Evolutionary conservation across 2,113 vertebrate genomes (phyloP), one percentile per base, ranked within the genome.

Genomic region (Saccopteryx leptura): DNA sequence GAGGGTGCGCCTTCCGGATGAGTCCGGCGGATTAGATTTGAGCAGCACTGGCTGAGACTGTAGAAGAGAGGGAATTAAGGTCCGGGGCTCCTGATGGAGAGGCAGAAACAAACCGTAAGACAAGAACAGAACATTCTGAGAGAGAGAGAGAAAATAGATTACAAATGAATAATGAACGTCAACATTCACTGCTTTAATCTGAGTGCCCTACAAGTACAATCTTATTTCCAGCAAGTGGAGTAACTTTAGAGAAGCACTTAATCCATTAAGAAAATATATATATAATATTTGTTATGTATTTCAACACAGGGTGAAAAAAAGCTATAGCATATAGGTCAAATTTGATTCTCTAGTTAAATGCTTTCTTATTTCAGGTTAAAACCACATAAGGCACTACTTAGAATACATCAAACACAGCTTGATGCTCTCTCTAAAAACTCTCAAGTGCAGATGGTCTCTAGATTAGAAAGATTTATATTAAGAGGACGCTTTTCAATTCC

Each of bases 281-380:
- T 5, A 9, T 5, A 33, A 60, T 58, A 80, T 80, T 39, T 79
- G 31, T 79, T 58, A 79, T 58, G 31, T 58, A 56, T 92, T 21
- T 72, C 39, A 85, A 88, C 1, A 92, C 4, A 60, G 23, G 4
- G 52, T 66, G 9, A 72, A 88, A 88, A 71, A 68, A 95, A 93
- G 9, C 54, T 65, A n/a, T 5, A 14, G 33, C 2, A 2, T 60
- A 65, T 0, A 63, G 54, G 13, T 80, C 46, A 75, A 19, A 63
- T 21, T 33, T 75, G 61, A 63, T 80, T 9, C 56, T 66, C 80
- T 60, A 79, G 54, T 78, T 31, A 80, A 97, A 90, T 54, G 75
- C 14, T 88, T 94, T 63, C 26, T 19, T 71, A 58, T 72, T 96
- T 71, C 24, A 76, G 69, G 72, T 76, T 91, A 91, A 95, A 95